Conservation (phyloP, 92 coral and sea anemone genomes). For the Hydrozoanthus gracilis region DNA sequence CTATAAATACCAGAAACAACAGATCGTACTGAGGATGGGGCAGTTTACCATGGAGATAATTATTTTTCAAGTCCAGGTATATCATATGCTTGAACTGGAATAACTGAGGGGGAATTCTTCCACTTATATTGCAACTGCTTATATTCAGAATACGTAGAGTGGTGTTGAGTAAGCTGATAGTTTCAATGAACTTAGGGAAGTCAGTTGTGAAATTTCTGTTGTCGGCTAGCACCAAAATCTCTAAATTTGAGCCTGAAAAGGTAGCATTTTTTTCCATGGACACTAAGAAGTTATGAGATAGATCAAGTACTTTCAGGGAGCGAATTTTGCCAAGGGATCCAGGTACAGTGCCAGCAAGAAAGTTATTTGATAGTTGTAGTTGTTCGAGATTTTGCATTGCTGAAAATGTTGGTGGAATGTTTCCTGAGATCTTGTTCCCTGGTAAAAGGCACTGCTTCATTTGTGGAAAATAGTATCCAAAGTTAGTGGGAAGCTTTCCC, state of each 20-base stretch:
- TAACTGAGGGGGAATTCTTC: slow-evolving; percentile 28
- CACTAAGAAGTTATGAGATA: slow-evolving; percentile 23
- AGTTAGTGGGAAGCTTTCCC: slow-evolving; percentile 24
- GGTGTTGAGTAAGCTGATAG: not conserved
- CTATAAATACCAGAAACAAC: slow-evolving; percentile 26
- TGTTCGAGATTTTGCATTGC: slow-evolving; percentile 31
- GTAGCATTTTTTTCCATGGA: slow-evolving; percentile 11
- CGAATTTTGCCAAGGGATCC: not conserved
- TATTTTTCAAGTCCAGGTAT: slow-evolving; percentile 32
- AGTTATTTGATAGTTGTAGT: slow-evolving; percentile 38
- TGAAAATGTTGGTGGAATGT: slow-evolving; percentile 36
- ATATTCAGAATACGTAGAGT: slow-evolving; percentile 35
- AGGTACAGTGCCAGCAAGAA: slow-evolving; percentile 7
- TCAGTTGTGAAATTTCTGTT: slow-evolving; percentile 19
- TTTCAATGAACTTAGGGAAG: slow-evolving; percentile 6
- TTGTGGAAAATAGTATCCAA: slow-evolving; percentile 16
- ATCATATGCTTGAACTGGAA: slow-evolving; percentile 40
- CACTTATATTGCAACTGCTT: slow-evolving; percentile 42
- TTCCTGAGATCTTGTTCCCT: slow-evolving; percentile 40
- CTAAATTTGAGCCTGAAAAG: not conserved
- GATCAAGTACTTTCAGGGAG: slow-evolving; percentile 22
- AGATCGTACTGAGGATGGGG: slow-evolving; percentile 27
- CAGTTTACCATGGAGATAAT: slow-evolving; percentile 20
- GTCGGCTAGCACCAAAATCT: slow-evolving; percentile 41
- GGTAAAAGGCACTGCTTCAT: slow-evolving; percentile 43